Conservation (phyloP, 2,888 invertebrate genomes). For the Galerucella nymphaeae region DNA sequence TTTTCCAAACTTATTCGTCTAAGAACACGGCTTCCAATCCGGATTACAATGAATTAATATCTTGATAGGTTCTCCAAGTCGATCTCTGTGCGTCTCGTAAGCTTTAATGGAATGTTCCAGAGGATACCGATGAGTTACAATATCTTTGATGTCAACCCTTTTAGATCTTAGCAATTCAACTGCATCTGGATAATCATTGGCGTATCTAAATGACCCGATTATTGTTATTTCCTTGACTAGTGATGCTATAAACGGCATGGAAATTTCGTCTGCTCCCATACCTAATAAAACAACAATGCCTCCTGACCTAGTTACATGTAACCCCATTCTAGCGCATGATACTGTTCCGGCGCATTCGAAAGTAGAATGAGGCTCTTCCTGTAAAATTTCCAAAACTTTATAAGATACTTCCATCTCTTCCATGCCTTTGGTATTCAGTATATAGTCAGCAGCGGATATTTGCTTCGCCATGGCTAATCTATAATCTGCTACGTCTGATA, state of each 20-base stretch:
- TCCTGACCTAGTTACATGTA: constrained; percentile 76
- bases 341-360: constrained; percentile 92
- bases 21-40: constrained; percentile 1
- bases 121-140: constrained; percentile 85
- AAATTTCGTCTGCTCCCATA: constrained; percentile 79
- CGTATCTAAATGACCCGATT: constrained; percentile 91
- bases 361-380: constrained; percentile 75
- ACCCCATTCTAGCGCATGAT: constrained; percentile 43
- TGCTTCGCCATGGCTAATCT: constrained; percentile 76
- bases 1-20: background rate
- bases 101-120: constrained; percentile 83
- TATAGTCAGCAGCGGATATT: constrained; percentile 78
- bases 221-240: constrained; percentile 89
- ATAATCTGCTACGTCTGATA: constrained; percentile 74
- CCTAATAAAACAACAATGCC: constrained; percentile 84
- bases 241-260: constrained; percentile 84
- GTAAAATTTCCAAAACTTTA: constrained; percentile 71
- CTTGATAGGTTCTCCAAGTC: constrained; percentile 81
- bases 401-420: constrained; percentile 70
- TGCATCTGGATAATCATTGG: constrained; percentile 85
- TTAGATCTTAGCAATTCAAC: constrained; percentile 81
- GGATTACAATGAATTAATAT: constrained; percentile 82
- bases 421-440: constrained; percentile 69
- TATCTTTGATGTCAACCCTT: constrained; percentile 80
- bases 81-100: constrained; percentile 82